Evolutionary conservation across 2,888 invertebrate species (phyloP).

Genomic region (Watsonalla binaria): DNA sequence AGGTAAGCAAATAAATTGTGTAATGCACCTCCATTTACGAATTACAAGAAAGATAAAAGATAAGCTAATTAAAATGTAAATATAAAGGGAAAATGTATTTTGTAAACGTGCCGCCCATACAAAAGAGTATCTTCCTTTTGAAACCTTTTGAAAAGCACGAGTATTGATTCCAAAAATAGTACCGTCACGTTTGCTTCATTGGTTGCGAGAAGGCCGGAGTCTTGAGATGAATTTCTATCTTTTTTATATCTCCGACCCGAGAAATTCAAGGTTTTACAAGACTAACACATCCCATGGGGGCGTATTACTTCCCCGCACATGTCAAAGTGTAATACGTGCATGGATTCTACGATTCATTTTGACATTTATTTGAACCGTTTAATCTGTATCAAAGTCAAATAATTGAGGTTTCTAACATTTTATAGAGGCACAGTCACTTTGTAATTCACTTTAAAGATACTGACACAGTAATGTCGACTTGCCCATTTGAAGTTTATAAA

Average conservation of each 20-base stretch:
- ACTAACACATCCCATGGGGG: background rate
- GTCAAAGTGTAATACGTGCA: background rate
- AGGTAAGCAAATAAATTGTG: background rate
- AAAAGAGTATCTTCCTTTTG: background rate
- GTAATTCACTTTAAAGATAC: no score
- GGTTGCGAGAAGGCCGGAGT: background rate
- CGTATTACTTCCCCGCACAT: slow-evolving; percentile 1
- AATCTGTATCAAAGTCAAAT: no score
- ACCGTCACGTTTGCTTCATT: slow-evolving; percentile 1
- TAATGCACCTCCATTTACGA: background rate
- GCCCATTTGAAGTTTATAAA: no score
- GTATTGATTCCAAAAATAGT: slow-evolving; percentile 1
- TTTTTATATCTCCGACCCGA: slow-evolving; percentile 1
- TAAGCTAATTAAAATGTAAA: background rate
- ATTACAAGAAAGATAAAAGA: background rate
- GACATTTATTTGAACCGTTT: no score
- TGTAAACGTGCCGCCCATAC: background rate
- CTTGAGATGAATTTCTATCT: background rate
- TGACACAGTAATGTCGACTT: no score
- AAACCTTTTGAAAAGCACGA: background rate
- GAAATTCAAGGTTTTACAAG: slow-evolving; percentile 1
- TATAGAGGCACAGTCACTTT: no score
- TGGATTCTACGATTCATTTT: no score
- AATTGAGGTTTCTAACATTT: no score
- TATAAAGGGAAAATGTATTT: background rate